Evolutionary conservation across 2,888 invertebrate genomes (phyloP).

Genomic region (Orchesellides sinensis): DNA sequence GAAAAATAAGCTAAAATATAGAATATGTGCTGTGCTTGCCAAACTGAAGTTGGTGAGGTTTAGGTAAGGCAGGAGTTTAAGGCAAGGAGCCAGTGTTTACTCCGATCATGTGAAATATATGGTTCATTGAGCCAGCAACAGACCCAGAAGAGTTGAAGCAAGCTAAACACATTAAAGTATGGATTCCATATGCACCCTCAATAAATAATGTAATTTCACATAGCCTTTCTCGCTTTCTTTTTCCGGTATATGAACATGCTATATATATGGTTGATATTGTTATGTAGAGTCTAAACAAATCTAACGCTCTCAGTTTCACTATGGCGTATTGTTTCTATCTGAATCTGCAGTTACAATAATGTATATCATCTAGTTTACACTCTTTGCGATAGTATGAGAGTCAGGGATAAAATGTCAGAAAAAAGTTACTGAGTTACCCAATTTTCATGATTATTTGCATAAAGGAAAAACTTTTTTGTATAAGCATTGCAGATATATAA

Average conservation of each 20-base stretch:
- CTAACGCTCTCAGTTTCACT: not conserved
- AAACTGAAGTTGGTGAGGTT: conserved; percentile 35
- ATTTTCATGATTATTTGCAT: conserved; percentile 61
- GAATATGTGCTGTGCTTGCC: conserved; percentile 12
- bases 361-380: not conserved
- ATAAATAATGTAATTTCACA: conserved; percentile 62
- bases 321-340: conserved; percentile 20
- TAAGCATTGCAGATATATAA: conserved; percentile 11
- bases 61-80: conserved; percentile 31
- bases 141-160: conserved; percentile 37
- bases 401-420: conserved; percentile 39
- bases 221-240: conserved; percentile 32
- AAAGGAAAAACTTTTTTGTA: conserved; percentile 42
- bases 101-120: conserved; percentile 51
- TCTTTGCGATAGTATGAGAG: not conserved
- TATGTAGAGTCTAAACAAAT: not conserved
- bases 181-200: conserved; percentile 60
- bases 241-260: not conserved
- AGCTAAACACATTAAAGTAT: conserved; percentile 49
- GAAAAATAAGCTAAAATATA: conserved; percentile 26
- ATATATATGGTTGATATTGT: not conserved
- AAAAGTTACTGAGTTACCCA: conserved; percentile 44
- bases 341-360: not conserved
- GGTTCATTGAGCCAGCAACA: conserved; percentile 62
- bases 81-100: conserved; percentile 60